A percentile compares a stretch with the other conserved stretches of the same genome.
Evolutionary conservation across 2,113 vertebrate species (phyloP).

Genomic region (Ophiodon elongatus): DNA sequence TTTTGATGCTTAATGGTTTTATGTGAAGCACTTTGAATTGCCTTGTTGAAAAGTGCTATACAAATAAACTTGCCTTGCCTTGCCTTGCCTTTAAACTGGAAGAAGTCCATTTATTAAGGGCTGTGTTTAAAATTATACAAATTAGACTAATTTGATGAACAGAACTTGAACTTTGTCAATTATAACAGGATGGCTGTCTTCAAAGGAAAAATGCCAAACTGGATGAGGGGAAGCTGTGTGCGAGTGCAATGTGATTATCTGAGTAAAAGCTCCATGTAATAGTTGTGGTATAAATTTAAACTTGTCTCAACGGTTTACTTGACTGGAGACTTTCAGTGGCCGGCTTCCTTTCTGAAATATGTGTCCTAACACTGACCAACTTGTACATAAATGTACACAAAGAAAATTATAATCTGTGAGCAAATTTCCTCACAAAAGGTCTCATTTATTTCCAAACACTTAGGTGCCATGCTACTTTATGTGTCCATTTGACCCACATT

Average conservation of each 20-base stretch:
- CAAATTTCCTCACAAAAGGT: too few species aligned
- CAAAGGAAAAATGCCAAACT: not conserved
- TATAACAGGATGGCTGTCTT: not conserved
- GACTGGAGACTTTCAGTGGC: not conserved
- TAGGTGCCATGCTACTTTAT: too few species aligned
- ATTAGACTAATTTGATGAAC: not conserved
- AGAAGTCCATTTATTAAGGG: not conserved
- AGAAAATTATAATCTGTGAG: too few species aligned
- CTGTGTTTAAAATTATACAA: not conserved
- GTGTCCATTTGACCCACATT: too few species aligned
- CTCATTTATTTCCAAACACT: too few species aligned
- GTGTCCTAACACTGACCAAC: not conserved
- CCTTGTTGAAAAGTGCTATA: too few species aligned
- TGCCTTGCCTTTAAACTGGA: not conserved
- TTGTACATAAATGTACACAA: too few species aligned
- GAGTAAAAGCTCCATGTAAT: not conserved
- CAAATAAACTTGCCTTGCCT: too few species aligned
- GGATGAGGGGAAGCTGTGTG: not conserved
- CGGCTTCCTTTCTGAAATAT: not conserved
- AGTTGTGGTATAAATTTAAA: not conserved
- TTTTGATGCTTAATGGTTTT: too few species aligned
- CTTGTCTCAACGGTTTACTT: not conserved
- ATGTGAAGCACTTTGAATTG: too few species aligned
- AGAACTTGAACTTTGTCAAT: conserved; percentile 9
- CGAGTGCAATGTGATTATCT: not conserved